Conservation (phyloP, 2,113 vertebrate genomes). For the Leptocoma aspasia region DNA sequence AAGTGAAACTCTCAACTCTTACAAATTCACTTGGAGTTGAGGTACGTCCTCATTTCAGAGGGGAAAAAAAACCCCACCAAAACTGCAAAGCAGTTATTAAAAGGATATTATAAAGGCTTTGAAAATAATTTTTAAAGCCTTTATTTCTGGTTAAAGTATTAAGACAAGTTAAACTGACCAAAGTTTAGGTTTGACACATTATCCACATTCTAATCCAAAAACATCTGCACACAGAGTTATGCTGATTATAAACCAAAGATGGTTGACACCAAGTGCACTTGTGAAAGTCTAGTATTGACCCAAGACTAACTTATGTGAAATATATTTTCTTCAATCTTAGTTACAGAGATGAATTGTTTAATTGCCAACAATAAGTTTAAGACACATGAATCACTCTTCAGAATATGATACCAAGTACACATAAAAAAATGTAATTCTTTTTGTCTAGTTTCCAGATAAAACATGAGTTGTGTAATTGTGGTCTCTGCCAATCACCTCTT, state of each 20-base stretch:
- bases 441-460: conserved; percentile 31
- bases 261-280: background rate
- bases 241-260: background rate
- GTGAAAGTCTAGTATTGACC: background rate
- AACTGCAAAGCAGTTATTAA: background rate
- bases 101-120: background rate
- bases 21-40: background rate
- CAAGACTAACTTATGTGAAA: background rate
- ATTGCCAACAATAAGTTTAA: conserved; percentile 1
- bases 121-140: background rate
- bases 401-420: background rate
- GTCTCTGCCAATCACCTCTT: background rate
- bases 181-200: background rate
- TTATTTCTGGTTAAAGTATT: background rate
- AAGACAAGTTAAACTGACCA: background rate
- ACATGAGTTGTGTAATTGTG: background rate
- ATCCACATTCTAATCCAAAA: background rate
- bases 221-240: background rate
- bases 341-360: conserved; percentile 1
- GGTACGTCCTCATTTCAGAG: background rate
- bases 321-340: background rate
- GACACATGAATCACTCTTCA: background rate
- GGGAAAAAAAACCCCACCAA: background rate
- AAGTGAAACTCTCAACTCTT: background rate
- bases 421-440: background rate